Evolutionary conservation across 2,888 invertebrate genomes (phyloP).

Genomic region (Mythimna ferrago): DNA sequence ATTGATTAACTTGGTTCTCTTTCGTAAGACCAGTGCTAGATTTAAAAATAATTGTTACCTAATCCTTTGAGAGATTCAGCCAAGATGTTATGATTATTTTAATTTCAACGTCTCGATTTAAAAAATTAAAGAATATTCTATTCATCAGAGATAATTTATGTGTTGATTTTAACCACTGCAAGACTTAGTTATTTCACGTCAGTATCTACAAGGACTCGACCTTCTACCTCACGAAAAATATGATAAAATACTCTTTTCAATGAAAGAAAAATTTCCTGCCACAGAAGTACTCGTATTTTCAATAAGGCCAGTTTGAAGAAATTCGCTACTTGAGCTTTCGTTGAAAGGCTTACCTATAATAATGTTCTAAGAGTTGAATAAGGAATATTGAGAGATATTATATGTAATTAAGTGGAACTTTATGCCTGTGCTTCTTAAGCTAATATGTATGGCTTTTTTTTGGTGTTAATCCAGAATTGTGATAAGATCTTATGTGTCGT

Average conservation of each 20-base stretch:
- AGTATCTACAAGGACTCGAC: background rate
- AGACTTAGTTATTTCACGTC: background rate
- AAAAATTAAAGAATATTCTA: too few relatives aligned
- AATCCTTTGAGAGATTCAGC: too few relatives aligned
- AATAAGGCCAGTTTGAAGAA: conserved; percentile 19
- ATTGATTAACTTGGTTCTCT: too few relatives aligned
- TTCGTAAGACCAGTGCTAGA: too few relatives aligned
- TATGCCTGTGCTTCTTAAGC: background rate
- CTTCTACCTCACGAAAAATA: conserved; percentile 5
- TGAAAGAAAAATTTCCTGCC: conserved; percentile 15
- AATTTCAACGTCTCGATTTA: background rate
- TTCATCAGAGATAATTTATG: background rate
- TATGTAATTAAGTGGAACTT: too few relatives aligned
- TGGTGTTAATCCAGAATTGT: background rate
- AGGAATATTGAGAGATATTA: background rate
- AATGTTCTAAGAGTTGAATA: background rate
- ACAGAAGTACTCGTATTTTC: conserved; percentile 38
- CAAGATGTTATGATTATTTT: background rate
- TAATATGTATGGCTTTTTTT: background rate
- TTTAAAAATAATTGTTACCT: too few relatives aligned
- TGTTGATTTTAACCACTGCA: background rate
- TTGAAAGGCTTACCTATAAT: background rate
- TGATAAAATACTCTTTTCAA: conserved; percentile 12
- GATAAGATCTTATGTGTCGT: too few relatives aligned
- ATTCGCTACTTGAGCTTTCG: conserved; percentile 1